Percentiles rank a stretch among this genome's conserved stretches.
phyloP scores from a whole-genome alignment of 1,140 invertebrate species.

The Rhopalosiphum padi region DNA sequence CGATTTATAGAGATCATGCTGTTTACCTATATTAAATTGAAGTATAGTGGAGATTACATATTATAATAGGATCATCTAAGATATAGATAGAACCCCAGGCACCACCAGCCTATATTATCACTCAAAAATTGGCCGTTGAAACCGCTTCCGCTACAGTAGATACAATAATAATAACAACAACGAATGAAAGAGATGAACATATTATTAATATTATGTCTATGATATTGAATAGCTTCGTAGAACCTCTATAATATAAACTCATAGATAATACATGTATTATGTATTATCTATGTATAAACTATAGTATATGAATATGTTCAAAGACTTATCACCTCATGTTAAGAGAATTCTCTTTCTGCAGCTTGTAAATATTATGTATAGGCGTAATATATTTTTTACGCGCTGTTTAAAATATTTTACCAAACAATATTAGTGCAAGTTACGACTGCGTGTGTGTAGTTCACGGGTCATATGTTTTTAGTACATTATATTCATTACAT shows the following conservation, averaged over 20 bases:
- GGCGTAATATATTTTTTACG: background rate
- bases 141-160: background rate
- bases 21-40: too few species aligned
- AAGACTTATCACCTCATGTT: background rate
- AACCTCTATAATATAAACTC: background rate
- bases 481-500: background rate
- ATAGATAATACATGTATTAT: too few species aligned
- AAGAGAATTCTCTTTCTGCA: background rate
- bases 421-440: background rate
- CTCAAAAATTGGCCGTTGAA: background rate
- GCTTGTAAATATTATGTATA: background rate
- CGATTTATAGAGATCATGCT: too few species aligned
- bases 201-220: background rate
- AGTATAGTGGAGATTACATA: too few species aligned
- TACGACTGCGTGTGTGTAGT: background rate
- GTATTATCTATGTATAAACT: too few species aligned
- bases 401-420: background rate
- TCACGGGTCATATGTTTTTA: background rate
- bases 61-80: too few species aligned
- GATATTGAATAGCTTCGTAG: background rate
- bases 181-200: background rate
- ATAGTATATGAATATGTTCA: background rate
- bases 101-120: background rate
- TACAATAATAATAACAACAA: background rate
- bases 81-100: too few species aligned